These are phyloP conservation scores for Tenualosa ilisha DNA, from an alignment of 2,797 vertebrate genomes.

Conservation along the genomic window DNA sequence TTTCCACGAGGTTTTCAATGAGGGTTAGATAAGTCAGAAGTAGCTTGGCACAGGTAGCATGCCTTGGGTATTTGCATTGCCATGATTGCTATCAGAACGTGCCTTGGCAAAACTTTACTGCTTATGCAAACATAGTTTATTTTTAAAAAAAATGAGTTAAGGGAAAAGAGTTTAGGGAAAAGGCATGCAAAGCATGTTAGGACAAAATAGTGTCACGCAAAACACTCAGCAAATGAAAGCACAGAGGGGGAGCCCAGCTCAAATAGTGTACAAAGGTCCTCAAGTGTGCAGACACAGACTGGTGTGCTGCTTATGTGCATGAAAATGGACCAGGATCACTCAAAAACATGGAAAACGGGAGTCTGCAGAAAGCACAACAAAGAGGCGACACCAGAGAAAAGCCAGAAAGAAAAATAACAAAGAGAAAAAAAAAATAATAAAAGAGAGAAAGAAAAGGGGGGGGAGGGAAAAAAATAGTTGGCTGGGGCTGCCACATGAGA, in stretches of 20 bases:
- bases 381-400: conserved; percentile 2
- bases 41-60: not conserved
- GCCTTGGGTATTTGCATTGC: not conserved
- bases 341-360: not conserved
- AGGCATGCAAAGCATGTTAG: conserved; percentile 28
- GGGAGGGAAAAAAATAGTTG: not conserved
- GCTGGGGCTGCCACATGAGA: conserved; percentile 61
- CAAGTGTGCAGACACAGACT: not conserved
- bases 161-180: not conserved
- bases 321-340: not conserved
- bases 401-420: not conserved
- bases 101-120: not conserved
- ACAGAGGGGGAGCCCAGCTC: not conserved
- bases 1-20: not conserved
- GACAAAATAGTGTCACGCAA: not conserved
- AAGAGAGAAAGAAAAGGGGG: not conserved
- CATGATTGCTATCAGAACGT: not conserved
- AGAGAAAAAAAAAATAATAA: not conserved
- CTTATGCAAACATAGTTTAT: conserved; percentile 6
- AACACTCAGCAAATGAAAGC: not conserved
- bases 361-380: not conserved
- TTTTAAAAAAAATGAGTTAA: not conserved
- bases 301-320: not conserved
- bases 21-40: not conserved
- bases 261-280: not conserved